Evolutionary conservation across 2,113 vertebrate species (phyloP), one percentile per base, ranked within the genome.

Genomic region (Varanus komodoensis): DNA sequence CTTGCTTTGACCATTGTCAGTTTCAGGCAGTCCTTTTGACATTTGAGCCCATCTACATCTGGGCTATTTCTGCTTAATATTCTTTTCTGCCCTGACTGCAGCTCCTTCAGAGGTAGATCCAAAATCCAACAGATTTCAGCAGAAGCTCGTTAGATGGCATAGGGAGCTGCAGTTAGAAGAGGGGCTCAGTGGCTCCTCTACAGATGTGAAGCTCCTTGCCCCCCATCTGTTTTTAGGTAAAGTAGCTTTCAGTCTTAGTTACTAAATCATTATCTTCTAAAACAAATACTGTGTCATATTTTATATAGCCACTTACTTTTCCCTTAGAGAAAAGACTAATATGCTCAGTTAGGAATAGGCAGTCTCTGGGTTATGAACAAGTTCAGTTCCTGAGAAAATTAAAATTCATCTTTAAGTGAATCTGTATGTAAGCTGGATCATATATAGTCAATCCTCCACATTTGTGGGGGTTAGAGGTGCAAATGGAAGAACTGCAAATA

Each of bases 1-100:
- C 32, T 78, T 93, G 86, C 91, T 95, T 82, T 87, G 15, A 94
- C 90, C 89, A 94, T 93, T 95, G 71, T 73, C 61, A 64, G n/a
- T 29, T 73, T 29, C 29, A 29, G 68, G 23, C 68, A 64, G 17
- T 19, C 61, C 61, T 64, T 21, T 64, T 64, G 61, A 3, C 61
- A 64, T 64, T 64, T 64, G 17, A 64, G 61, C 61, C 61, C 61
- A 19, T 64, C 61, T 64, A 25, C 9, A 61, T 34, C 8, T 38
- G 67, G 21, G 6, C 78, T 82, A 19, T 25, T 32, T 71, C 23
- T 52, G 9, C 61, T 77, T 77, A 61, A 57, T 67, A 38, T 80
- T 32, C 27, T 9, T 81, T 69, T 88, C 27, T 5, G 52, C 3
- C 11, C 27, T 14, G 61, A 52, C 38, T 87, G 1, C 74, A 64